Conservation (phyloP, 2,888 invertebrate genomes). For the Strigamia crassipes region DNA sequence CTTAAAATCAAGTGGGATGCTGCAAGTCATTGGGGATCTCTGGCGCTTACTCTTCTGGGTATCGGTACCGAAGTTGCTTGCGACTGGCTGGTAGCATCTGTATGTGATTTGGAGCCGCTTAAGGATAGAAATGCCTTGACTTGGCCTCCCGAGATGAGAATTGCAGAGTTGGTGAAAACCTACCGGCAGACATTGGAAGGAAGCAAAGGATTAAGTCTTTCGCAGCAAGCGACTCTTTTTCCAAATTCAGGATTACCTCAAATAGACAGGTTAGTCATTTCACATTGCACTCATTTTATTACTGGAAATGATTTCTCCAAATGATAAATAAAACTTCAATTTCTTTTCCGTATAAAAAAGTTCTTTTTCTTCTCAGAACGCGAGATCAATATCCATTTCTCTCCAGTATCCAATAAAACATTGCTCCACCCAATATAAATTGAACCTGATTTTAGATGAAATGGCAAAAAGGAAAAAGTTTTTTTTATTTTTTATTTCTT, state of each 20-base stretch:
- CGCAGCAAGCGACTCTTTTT: slow-evolving; percentile 41
- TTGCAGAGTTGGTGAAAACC: slow-evolving; percentile 42
- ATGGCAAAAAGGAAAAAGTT: neutral
- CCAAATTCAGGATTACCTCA: slow-evolving; percentile 15
- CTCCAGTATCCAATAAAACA: neutral
- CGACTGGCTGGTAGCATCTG: slow-evolving; percentile 44
- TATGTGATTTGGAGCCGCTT: slow-evolving; percentile 39
- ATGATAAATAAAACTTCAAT: slow-evolving; percentile 22
- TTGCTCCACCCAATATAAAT: slow-evolving; percentile 16
- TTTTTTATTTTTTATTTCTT: no score
- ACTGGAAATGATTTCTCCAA: neutral
- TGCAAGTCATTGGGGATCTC: slow-evolving; percentile 45
- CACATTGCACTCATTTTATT: neutral
- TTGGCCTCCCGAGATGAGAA: slow-evolving; percentile 44
- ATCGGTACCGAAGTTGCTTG: slow-evolving; percentile 45
- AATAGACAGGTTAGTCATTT: slow-evolving; percentile 38
- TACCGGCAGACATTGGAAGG: slow-evolving; percentile 3
- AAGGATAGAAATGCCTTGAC: slow-evolving; percentile 14
- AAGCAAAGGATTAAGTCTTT: slow-evolving; percentile 16
- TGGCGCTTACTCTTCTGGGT: slow-evolving; percentile 36
- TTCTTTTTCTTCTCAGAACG: neutral
- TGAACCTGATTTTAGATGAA: neutral
- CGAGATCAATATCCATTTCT: slow-evolving; percentile 3
- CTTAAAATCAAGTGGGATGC: slow-evolving; percentile 46
- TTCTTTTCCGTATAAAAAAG: neutral